These are phyloP conservation scores for Pitta sordida DNA, from an alignment of 2,113 vertebrate species.

Conservation along the genomic window DNA sequence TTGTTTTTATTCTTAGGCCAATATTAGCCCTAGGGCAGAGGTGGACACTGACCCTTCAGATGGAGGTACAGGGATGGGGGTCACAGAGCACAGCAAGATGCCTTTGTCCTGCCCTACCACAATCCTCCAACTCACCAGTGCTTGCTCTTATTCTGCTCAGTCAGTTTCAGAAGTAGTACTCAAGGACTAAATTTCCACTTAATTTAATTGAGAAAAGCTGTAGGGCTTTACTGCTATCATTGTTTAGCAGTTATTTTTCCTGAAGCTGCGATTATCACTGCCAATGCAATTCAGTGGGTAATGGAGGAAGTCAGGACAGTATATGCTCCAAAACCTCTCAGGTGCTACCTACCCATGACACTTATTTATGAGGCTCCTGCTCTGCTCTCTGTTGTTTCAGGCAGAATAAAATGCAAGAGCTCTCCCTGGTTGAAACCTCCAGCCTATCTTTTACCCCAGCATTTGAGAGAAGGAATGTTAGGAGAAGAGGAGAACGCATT, in stretches of 20 bases:
- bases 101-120: background rate
- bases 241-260: conserved; percentile 38
- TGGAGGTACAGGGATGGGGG: accelerated
- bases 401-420: background rate
- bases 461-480: background rate
- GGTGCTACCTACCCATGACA: background rate
- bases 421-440: background rate
- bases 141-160: background rate
- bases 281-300: background rate
- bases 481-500: background rate
- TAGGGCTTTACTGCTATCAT: background rate
- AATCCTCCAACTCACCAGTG: background rate
- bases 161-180: background rate
- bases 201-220: conserved; percentile 10
- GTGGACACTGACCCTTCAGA: background rate
- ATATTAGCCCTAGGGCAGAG: background rate
- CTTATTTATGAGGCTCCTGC: background rate
- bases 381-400: background rate
- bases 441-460: background rate
- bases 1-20: background rate
- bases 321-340: background rate
- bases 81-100: background rate
- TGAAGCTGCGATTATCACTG: conserved; percentile 40
- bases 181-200: conserved; percentile 19
- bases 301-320: conserved; percentile 13